Evolutionary conservation across 2,888 invertebrate species (phyloP).

Genomic region (Eudasyphora cyanicolor): DNA sequence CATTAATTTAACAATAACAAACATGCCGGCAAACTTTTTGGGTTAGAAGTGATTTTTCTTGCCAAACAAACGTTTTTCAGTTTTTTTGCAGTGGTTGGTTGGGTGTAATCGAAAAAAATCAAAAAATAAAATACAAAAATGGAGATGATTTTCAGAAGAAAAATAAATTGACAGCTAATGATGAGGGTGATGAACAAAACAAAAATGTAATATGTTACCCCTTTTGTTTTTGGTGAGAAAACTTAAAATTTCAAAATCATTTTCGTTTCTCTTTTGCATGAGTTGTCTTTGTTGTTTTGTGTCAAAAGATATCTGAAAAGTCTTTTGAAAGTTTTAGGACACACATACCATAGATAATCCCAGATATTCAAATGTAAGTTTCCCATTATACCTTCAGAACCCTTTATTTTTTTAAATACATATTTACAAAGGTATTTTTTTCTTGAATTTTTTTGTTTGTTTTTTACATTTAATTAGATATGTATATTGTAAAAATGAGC

Average conservation of each 20-base stretch:
- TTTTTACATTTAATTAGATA: not conserved
- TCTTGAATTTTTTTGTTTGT: not conserved
- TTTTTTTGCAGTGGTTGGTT: not conserved
- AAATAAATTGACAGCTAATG: not conserved
- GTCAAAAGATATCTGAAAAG: too few relatives aligned
- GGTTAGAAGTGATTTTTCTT: not conserved
- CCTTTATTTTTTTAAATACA: not conserved
- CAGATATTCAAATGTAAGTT: too few relatives aligned
- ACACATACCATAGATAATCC: too few relatives aligned
- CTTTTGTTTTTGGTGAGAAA: not conserved
- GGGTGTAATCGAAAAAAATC: too few relatives aligned
- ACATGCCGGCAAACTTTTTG: not conserved
- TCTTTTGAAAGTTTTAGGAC: too few relatives aligned
- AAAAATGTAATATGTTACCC: conserved; percentile 1
- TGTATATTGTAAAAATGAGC: too few relatives aligned
- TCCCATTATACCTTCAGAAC: not conserved
- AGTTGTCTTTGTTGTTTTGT: not conserved
- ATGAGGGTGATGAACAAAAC: not conserved
- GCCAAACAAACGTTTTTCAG: not conserved
- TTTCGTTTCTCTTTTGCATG: not conserved
- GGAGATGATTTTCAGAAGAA: not conserved
- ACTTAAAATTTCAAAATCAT: too few relatives aligned
- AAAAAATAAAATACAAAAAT: not conserved
- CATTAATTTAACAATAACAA: conserved; percentile 2
- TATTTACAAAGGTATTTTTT: not conserved